Base-by-base conservation (phyloP, 2,888 invertebrate species). In the Diaphora mendica region DNA sequence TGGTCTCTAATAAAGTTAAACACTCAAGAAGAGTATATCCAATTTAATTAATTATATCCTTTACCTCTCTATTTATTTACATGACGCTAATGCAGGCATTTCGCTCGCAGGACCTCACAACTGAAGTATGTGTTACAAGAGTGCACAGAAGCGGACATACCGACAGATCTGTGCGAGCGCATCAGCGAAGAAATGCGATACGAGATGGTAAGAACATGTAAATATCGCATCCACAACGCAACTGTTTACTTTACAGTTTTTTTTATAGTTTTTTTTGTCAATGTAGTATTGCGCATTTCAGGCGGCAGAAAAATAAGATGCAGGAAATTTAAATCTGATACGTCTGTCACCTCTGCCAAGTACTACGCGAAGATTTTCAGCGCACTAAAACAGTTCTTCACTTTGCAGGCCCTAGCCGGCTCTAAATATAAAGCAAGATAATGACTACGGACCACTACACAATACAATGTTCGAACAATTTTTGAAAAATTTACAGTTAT, bases 151-250 rank as follows among this genome's bases (percentile, higher is more conserved):
- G 96, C 96, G 82, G 99, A 99, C 96, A 99, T 99, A 90, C 99
- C 99, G 70, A 96, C 96, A 86, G 97, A 98, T 96, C 96, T 99
- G 85, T 97, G 97, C 88, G 98, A 98, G 87, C 97, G 99, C 87
- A 97, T 99, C 87, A 97, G 97, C 89, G 98, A 99, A 94, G 99
- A 99, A 95, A 98, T 99, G 95, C 96, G 98, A 87, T 97, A 98
- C 96, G 99, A 99, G 95, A 97, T 98, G 94, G 97, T 98, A 93
- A 96, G 96, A 91, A 90, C 94, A 95, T 94, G 95, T 95, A 95
- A 95, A 95, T 95, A 95, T 95, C 95, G 85, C 67, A 86, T 83
- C 84, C 84, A 84, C 78, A 70, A 73, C 67, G 70, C 75, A 73
- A 73, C 72, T 55, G 82, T 75, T 77, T 79, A 74, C 76, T 74